Conservation (phyloP, 2,888 invertebrate genomes). For the Rhagonycha fulva region DNA sequence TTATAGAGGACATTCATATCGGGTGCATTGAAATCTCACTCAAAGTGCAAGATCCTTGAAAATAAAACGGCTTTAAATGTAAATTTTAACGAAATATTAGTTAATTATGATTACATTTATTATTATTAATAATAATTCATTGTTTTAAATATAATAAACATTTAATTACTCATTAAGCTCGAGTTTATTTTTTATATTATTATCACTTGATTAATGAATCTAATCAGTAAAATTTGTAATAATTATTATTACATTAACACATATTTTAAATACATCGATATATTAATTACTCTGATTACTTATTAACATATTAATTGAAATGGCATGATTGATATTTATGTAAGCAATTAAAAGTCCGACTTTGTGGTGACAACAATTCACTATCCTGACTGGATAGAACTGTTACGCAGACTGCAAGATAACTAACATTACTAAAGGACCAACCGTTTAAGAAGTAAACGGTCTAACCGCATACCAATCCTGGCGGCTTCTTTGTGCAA, state of each 20-base stretch:
- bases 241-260: not conserved
- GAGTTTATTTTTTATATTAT: not conserved
- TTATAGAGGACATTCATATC: too few relatives aligned
- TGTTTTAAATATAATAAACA: not conserved
- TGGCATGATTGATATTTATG: not conserved
- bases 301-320: not conserved
- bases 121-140: too few relatives aligned
- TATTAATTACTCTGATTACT: not conserved
- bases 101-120: not conserved
- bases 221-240: not conserved
- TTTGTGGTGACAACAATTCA: not conserved
- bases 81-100: not conserved
- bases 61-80: too few relatives aligned
- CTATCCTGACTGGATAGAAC: not conserved
- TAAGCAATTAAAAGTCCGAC: not conserved
- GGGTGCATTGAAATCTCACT: too few relatives aligned
- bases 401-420: not conserved
- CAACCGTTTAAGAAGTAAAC: not conserved
- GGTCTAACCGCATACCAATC: not conserved
- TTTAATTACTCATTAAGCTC: not conserved
- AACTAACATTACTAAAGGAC: not conserved
- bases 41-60: too few relatives aligned
- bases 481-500: not conserved
- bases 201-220: not conserved
- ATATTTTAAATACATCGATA: not conserved